These are phyloP conservation scores for Silurus meridionalis DNA, from an alignment of 2,113 vertebrate genomes.

Conservation along the genomic window DNA sequence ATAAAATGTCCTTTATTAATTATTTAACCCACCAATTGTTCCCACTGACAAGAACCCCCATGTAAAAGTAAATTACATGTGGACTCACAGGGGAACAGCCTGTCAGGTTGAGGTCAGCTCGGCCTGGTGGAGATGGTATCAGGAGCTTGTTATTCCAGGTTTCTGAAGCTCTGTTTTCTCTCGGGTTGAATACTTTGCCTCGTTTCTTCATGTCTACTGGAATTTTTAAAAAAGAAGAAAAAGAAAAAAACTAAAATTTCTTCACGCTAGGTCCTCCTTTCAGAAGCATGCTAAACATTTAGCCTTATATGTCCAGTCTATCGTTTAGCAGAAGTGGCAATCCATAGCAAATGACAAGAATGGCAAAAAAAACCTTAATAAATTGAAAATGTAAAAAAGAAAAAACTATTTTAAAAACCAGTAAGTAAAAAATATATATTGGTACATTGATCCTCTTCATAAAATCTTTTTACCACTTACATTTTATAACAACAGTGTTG, in stretches of 20 bases:
- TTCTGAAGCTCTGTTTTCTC: slow-evolving; percentile 40
- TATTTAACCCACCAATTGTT: slow-evolving; percentile 70
- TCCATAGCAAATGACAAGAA: not conserved
- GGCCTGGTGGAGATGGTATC: slow-evolving; percentile 38
- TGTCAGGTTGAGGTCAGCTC: slow-evolving; percentile 63
- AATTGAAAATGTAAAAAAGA: not conserved
- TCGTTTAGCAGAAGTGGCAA: not conserved
- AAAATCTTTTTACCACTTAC: not conserved
- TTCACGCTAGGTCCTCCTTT: slow-evolving; percentile 65
- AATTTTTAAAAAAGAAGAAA: slow-evolving; percentile 46
- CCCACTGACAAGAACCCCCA: slow-evolving; percentile 62
- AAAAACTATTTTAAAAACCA: not conserved
- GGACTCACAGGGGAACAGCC: slow-evolving; percentile 58
- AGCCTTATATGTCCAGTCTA: not conserved
- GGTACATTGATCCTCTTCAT: not conserved
- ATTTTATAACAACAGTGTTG: not conserved
- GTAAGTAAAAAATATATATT: not conserved
- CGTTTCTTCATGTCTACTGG: slow-evolving; percentile 50
- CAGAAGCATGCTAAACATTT: slow-evolving; percentile 22
- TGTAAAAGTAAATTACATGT: slow-evolving; percentile 68
- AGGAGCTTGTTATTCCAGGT: slow-evolving; percentile 36
- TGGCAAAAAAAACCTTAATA: not conserved
- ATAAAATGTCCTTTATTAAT: slow-evolving; percentile 73
- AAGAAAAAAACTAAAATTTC: slow-evolving; percentile 64
- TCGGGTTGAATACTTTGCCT: slow-evolving; percentile 22